Conservation (phyloP, 2,113 vertebrate genomes). For the Prunella himalayana region DNA sequence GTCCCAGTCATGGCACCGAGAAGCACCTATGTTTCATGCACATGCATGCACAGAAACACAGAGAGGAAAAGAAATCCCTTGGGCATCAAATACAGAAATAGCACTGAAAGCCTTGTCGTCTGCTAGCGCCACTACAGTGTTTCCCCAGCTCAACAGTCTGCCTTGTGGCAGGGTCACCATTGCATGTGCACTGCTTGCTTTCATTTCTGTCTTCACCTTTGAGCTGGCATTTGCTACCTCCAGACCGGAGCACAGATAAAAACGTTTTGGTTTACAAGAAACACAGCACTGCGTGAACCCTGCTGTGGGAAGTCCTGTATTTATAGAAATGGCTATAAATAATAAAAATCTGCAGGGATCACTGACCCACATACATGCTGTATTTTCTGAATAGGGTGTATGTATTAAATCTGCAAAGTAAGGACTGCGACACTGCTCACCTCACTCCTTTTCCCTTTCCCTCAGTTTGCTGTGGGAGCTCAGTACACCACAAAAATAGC, state of each 20-base stretch:
- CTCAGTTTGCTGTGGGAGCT: background rate
- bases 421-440: background rate
- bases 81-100: background rate
- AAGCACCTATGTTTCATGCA: background rate
- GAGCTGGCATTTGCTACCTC: background rate
- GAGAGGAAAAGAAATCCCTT: background rate
- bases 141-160: background rate
- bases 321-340: constrained; percentile 53
- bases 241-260: background rate
- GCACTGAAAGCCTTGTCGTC: background rate
- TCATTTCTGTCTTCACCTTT: background rate
- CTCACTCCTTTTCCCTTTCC: background rate
- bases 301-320: background rate
- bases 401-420: background rate
- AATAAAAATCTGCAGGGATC: constrained; percentile 38
- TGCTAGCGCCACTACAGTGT: background rate
- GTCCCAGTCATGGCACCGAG: background rate
- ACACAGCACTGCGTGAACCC: background rate
- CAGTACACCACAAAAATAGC: background rate
- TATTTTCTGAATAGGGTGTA: background rate
- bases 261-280: background rate
- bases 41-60: background rate
- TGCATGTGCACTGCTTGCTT: fast-evolving
- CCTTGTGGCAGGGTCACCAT: background rate
- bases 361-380: constrained; percentile 5